Conservation (phyloP, 2,113 vertebrate species). For the Conger conger region DNA sequence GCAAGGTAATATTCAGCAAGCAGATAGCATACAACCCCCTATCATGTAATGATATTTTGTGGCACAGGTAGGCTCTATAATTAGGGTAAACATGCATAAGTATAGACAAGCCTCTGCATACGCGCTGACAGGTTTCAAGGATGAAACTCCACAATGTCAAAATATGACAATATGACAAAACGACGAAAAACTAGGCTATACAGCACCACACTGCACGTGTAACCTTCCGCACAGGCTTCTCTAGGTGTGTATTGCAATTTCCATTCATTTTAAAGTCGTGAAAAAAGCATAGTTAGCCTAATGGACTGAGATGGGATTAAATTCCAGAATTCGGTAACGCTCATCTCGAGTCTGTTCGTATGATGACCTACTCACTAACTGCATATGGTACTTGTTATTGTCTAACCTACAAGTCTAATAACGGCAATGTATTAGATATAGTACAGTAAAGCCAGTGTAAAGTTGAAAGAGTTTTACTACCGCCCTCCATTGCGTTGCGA, state of each 20-base stretch:
- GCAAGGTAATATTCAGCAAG: neutral
- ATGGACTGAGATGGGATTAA: neutral
- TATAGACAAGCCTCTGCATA: neutral
- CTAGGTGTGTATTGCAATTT: neutral
- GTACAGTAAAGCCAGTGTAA: slow-evolving; percentile 57
- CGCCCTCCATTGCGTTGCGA: slow-evolving; percentile 65
- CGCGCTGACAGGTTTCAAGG: neutral
- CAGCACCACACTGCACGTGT: neutral
- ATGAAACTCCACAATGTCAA: neutral
- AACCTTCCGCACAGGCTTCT: neutral
- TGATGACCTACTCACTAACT: neutral
- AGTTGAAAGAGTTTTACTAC: slow-evolving; percentile 71
- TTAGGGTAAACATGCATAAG: neutral
- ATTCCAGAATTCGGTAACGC: neutral
- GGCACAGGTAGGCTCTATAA: neutral
- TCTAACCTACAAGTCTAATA: neutral
- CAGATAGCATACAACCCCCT: neutral
- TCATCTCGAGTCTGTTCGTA: neutral
- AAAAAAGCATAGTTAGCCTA: neutral
- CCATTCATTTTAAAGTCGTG: neutral
- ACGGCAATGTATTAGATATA: slow-evolving; percentile 32
- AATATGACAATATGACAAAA: neutral
- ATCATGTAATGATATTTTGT: neutral
- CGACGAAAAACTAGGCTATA: neutral
- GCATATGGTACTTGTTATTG: neutral